phyloP scores from a whole-genome alignment of 53 echinoderm and acorn worm species.

The Astropecten irregularis region DNA sequence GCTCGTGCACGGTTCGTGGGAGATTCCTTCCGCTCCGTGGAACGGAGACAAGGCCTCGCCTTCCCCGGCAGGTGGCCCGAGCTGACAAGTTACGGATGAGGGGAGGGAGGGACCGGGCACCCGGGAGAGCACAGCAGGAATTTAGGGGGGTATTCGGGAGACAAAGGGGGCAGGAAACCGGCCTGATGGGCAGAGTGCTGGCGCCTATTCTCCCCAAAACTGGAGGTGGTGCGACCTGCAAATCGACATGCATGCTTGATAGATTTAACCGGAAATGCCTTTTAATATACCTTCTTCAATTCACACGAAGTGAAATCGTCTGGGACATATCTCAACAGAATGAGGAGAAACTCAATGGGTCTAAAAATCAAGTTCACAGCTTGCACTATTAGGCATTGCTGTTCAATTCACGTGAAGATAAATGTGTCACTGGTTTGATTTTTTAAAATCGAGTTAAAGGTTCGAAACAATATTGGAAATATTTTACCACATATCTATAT shows the following conservation, averaged over 20 bases:
- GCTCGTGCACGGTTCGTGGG: neutral
- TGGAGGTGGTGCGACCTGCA: neutral
- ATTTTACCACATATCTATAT: no score
- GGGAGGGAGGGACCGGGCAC: neutral
- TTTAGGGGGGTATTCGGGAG: neutral
- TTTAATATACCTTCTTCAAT: conserved; percentile 4
- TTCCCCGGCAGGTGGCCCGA: conserved; percentile 27
- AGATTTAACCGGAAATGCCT: neutral
- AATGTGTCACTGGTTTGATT: no score
- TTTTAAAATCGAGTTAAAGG: no score
- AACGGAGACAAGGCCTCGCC: conserved; percentile 28
- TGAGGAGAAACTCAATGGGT: neutral
- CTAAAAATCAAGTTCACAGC: neutral
- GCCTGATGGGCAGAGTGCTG: no score
- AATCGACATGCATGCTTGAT: neutral
- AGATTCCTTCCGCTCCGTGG: conserved; percentile 32
- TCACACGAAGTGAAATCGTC: conserved; percentile 19
- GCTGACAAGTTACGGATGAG: neutral
- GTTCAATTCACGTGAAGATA: no score
- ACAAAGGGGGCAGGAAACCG: conserved; percentile 26
- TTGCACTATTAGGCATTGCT: neutral
- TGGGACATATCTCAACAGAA: neutral
- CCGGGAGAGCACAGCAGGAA: neutral
- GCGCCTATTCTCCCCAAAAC: neutral
- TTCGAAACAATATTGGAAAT: no score